A percentile compares a stretch with the other conserved stretches of the same genome.
These are phyloP conservation scores for Pristionchus entomophagus DNA, from an alignment of 2,888 invertebrate genomes.

Conservation along the genomic window DNA sequence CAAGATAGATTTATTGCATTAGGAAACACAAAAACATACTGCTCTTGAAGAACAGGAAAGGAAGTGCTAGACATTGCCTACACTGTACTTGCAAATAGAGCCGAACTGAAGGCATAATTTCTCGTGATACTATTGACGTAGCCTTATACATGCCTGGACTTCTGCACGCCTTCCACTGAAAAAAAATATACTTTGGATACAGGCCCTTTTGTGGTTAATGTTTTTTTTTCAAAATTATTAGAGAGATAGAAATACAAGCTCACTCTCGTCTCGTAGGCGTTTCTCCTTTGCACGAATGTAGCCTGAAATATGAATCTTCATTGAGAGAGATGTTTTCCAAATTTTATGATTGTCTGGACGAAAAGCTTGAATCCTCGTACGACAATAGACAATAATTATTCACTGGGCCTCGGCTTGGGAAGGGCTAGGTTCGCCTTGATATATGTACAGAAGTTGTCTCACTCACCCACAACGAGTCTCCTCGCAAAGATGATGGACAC, in stretches of 20 bases:
- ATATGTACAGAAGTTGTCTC: not conserved
- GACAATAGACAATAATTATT: no score
- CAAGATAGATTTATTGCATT: not conserved
- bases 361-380: no score
- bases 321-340: not conserved
- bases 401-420: no score
- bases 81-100: not conserved
- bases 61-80: not conserved
- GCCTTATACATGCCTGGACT: not conserved
- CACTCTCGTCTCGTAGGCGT: not conserved
- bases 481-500: conserved; percentile 5
- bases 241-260: not conserved
- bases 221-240: not conserved
- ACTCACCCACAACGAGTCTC: not conserved
- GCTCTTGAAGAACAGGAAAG: not conserved
- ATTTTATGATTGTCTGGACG: no score
- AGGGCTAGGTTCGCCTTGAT: no score
- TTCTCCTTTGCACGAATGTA: conserved; percentile 10
- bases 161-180: conserved; percentile 22
- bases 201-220: no score
- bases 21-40: not conserved
- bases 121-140: not conserved
- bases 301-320: not conserved
- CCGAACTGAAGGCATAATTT: no score
- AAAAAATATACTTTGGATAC: not conserved